phyloP scores from a whole-genome alignment of 2,888 invertebrate species.

The Sphaerophoria rueppellii region DNA sequence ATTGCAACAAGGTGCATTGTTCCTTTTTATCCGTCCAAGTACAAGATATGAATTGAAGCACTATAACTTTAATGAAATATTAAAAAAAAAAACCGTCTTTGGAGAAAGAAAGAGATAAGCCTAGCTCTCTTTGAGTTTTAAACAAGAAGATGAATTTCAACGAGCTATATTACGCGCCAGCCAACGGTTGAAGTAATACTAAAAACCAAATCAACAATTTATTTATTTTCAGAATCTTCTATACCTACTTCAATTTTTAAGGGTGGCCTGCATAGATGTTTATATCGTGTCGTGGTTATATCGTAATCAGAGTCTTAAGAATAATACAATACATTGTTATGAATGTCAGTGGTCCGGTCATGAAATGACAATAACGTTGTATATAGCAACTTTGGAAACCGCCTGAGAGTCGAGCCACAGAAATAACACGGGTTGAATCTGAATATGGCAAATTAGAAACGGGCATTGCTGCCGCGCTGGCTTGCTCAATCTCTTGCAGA shows the following conservation, averaged over 20 bases:
- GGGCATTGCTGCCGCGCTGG: slow-evolving; percentile 7
- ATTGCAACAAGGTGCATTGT: slow-evolving; percentile 66
- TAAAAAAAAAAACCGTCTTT: slow-evolving; percentile 25
- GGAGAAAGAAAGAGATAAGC: slow-evolving; percentile 6
- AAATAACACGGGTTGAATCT: neutral
- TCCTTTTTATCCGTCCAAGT: slow-evolving; percentile 4
- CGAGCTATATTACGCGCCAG: slow-evolving; percentile 52
- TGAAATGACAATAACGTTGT: too few species aligned
- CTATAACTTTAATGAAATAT: slow-evolving; percentile 11
- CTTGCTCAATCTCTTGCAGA: slow-evolving; percentile 49
- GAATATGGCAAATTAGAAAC: slow-evolving; percentile 33
- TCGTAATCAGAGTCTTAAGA: too few species aligned
- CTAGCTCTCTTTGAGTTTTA: slow-evolving; percentile 14
- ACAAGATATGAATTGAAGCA: slow-evolving; percentile 13
- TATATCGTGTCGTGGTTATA: too few species aligned
- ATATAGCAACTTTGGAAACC: slow-evolving; percentile 40
- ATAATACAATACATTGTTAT: too few species aligned
- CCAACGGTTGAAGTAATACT: slow-evolving; percentile 56
- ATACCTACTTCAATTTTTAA: too few species aligned
- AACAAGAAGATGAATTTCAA: slow-evolving; percentile 32
- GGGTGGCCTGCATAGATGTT: too few species aligned
- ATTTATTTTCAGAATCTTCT: slow-evolving; percentile 23
- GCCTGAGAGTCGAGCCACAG: neutral
- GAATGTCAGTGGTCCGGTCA: too few species aligned
- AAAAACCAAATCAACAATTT: slow-evolving; percentile 25